phyloP scores from a whole-genome alignment of 2,888 invertebrate genomes.

The Nymphalis urticae region DNA sequence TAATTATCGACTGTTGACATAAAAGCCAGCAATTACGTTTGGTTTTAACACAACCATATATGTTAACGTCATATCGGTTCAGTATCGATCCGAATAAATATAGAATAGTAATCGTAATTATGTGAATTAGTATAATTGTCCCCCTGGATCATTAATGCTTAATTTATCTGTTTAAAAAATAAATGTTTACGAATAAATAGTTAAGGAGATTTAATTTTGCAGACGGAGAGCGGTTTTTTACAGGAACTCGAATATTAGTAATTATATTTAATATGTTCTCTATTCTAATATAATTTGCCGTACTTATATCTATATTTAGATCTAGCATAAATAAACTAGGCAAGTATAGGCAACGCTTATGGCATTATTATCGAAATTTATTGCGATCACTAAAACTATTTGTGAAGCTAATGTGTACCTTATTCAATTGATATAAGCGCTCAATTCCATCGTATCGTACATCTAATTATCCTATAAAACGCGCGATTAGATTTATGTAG shows the following conservation, averaged over 20 bases:
- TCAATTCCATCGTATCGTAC: constrained; percentile 28
- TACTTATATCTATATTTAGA: constrained; percentile 9
- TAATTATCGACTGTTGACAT: too few species aligned
- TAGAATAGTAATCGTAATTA: too few species aligned
- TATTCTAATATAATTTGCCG: neutral
- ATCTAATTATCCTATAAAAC: neutral
- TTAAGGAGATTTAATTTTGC: too few species aligned
- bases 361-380: constrained; percentile 19
- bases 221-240: neutral
- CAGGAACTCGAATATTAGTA: constrained; percentile 2
- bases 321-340: constrained; percentile 10
- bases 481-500: neutral
- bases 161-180: neutral
- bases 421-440: constrained; percentile 14
- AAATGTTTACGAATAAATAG: too few species aligned
- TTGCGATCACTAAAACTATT: constrained; percentile 23
- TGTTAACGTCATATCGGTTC: too few species aligned
- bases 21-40: too few species aligned
- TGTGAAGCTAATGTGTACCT: constrained; percentile 9
- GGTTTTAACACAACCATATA: too few species aligned
- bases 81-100: too few species aligned
- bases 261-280: neutral
- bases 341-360: constrained; percentile 11
- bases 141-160: neutral
- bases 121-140: too few species aligned